These are phyloP conservation scores for Tetropium fuscum DNA, from an alignment of 2,888 invertebrate genomes.

Conservation along the genomic window DNA sequence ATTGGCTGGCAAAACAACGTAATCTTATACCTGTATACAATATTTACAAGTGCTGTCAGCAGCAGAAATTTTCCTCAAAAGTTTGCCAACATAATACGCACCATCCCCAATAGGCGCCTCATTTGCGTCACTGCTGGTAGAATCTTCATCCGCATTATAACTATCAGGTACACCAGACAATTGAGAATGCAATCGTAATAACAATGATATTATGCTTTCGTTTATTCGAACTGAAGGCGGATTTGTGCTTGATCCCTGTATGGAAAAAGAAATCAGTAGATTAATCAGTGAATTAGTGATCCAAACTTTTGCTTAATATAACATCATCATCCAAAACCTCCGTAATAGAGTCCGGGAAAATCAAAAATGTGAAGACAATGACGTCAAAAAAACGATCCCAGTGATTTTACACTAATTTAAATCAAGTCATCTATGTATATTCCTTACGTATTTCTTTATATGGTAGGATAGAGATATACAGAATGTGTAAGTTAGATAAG, in stretches of 20 bases:
- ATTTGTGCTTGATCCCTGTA: slow-evolving; percentile 52
- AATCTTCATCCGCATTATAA: slow-evolving; percentile 69
- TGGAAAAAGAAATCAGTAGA: not conserved
- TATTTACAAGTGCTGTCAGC: slow-evolving; percentile 79
- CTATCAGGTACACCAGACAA: slow-evolving; percentile 87
- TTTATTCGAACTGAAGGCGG: slow-evolving; percentile 70
- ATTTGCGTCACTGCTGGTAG: slow-evolving; percentile 48
- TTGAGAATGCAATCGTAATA: slow-evolving; percentile 93
- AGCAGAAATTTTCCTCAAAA: slow-evolving; percentile 81
- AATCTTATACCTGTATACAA: slow-evolving; percentile 67
- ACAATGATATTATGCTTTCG: slow-evolving; percentile 90
- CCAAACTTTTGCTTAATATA: too few species aligned
- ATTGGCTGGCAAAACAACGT: too few species aligned
- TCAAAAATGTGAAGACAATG: too few species aligned
- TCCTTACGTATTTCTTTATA: too few species aligned
- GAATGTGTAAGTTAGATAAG: too few species aligned
- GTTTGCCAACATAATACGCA: slow-evolving; percentile 84
- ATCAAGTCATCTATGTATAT: too few species aligned
- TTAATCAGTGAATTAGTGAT: too few species aligned
- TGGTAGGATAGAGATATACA: too few species aligned
- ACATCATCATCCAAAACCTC: too few species aligned
- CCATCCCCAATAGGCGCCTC: slow-evolving; percentile 81
- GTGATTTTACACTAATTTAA: too few species aligned
- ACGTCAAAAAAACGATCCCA: too few species aligned
- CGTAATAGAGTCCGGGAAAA: too few species aligned